Percentiles rank a stretch among this genome's conserved stretches.
phyloP scores from a whole-genome alignment of 2,113 vertebrate genomes.

The Lasiurus cinereus region DNA sequence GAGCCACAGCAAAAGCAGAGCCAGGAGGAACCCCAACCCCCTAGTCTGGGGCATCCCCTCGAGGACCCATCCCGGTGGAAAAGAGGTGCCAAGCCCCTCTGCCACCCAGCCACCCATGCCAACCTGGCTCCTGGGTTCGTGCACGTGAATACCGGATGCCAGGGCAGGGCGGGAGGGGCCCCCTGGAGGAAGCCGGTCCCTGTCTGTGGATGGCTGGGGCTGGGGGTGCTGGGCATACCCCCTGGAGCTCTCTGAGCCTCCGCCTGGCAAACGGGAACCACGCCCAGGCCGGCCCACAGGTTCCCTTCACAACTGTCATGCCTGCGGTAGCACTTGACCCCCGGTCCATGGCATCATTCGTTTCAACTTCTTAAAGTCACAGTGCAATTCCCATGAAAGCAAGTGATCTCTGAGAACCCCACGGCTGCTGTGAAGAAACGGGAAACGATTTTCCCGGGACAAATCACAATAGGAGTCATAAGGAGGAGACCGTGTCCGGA shows the following conservation, averaged over 20 bases:
- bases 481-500: background rate
- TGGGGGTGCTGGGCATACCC: background rate
- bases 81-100: background rate
- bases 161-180: too few relatives aligned
- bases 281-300: background rate
- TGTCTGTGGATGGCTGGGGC: background rate
- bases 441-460: background rate
- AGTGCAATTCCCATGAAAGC: background rate
- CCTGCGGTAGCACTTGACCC: background rate
- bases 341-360: background rate
- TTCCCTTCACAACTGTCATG: background rate
- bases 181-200: background rate
- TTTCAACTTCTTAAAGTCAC: constrained; percentile 17
- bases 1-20: background rate
- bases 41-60: background rate
- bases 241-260: background rate
- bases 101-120: accelerated
- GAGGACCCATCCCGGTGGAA: background rate
- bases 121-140: background rate
- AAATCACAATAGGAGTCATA: constrained; percentile 9
- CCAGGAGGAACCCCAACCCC: too few relatives aligned
- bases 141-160: accelerated
- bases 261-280: background rate
- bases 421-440: constrained; percentile 8
- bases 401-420: background rate